Evolutionary conservation across 92 coral and sea anemone genomes (phyloP).

Genomic region (Porites divaricata): DNA sequence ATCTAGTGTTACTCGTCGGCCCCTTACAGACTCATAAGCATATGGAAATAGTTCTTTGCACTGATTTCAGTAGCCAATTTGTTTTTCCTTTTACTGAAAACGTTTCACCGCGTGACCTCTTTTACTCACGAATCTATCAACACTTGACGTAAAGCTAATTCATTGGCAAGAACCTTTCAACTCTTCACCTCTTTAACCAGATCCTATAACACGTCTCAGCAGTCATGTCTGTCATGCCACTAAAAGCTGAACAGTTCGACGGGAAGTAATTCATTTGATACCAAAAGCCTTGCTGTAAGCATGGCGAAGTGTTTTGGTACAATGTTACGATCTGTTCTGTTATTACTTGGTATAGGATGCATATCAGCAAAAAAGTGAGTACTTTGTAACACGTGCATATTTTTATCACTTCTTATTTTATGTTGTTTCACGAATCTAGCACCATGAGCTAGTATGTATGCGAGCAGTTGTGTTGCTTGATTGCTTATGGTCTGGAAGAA

Average conservation of each 20-base stretch:
- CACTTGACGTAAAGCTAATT: no score
- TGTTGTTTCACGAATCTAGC: not conserved
- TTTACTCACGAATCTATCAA: no score
- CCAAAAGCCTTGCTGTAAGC: slow-evolving; percentile 25
- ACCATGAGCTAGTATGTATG: no score
- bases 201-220: slow-evolving; percentile 2
- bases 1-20: no score
- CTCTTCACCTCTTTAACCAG: not conserved
- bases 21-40: no score
- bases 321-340: not conserved
- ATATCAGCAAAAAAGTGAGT: slow-evolving; percentile 26
- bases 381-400: no score
- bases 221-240: not conserved
- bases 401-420: not conserved
- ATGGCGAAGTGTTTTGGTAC: slow-evolving; percentile 7
- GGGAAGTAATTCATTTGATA: not conserved
- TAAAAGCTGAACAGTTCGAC: not conserved
- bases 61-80: not conserved
- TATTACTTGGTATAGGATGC: slow-evolving; percentile 19
- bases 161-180: slow-evolving; percentile 16
- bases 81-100: not conserved
- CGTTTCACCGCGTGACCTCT: no score
- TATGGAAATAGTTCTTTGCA: no score
- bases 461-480: no score
- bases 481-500: no score